Evolutionary conservation across 1,140 invertebrate species (phyloP).

Genomic region (Zaprionus ghesquierei): DNA sequence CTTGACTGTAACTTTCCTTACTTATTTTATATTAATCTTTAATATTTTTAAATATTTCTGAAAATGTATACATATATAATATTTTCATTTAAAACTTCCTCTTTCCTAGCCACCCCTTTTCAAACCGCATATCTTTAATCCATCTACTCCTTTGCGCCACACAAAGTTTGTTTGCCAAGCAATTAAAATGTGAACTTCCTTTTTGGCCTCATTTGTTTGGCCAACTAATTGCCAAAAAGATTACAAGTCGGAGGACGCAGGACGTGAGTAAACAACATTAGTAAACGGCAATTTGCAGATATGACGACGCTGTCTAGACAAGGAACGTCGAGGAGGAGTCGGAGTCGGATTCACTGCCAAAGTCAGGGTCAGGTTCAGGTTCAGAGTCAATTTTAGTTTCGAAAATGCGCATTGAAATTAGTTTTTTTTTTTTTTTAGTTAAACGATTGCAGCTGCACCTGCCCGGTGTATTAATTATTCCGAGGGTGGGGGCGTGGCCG

Average conservation of each 20-base stretch:
- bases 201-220: conserved; percentile 6
- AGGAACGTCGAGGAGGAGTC: background rate
- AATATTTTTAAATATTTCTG: background rate
- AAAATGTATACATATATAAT: too few relatives aligned
- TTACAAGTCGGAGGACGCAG: conserved; percentile 2
- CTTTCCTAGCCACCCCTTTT: background rate
- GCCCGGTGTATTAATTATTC: conserved; percentile 23
- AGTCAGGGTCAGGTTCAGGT: conserved; percentile 9
- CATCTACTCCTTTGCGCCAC: background rate
- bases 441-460: conserved; percentile 28
- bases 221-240: conserved; percentile 34
- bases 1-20: too few relatives aligned
- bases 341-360: conserved; percentile 5
- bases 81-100: too few relatives aligned
- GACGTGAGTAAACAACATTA: conserved; percentile 52
- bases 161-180: conserved; percentile 28
- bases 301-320: conserved; percentile 48
- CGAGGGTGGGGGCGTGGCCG: background rate
- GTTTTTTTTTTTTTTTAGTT: conserved; percentile 14
- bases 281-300: conserved; percentile 31
- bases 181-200: conserved; percentile 32
- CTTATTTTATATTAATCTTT: background rate
- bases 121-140: background rate
- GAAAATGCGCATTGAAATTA: conserved; percentile 1
- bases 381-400: background rate